Evolutionary conservation across 2,888 invertebrate genomes (phyloP).

Genomic region (Lasioglossum lativentre): DNA sequence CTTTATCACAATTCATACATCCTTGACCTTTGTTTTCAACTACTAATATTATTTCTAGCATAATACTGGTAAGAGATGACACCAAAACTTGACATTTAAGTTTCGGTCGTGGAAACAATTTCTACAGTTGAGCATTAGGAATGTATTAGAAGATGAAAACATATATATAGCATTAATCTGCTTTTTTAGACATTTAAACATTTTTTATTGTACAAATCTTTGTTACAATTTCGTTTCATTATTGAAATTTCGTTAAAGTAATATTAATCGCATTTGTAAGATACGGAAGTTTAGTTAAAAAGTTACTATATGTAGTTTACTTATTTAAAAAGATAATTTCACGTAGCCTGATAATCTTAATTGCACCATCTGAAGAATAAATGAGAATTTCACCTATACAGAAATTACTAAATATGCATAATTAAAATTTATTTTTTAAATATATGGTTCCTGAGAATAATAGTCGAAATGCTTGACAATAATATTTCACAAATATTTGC

Average conservation of each 20-base stretch:
- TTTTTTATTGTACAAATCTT: too few relatives aligned
- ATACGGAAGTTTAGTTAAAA: neutral
- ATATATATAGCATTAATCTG: neutral
- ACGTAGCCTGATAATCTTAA: too few relatives aligned
- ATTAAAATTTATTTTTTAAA: too few relatives aligned
- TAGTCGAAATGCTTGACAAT: too few relatives aligned
- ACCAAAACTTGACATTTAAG: neutral
- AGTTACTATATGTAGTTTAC: neutral
- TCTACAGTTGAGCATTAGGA: neutral
- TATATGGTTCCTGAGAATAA: too few relatives aligned
- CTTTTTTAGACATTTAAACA: too few relatives aligned
- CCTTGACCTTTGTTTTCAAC: neutral
- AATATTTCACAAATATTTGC: too few relatives aligned
- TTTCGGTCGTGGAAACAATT: neutral
- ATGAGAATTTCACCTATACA: too few relatives aligned
- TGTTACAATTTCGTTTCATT: too few relatives aligned
- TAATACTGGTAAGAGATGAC: neutral
- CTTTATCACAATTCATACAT: neutral
- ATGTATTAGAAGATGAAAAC: neutral
- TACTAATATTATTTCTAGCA: neutral
- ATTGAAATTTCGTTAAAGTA: too few relatives aligned
- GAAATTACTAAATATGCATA: too few relatives aligned
- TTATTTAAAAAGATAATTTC: neutral
- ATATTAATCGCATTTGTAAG: neutral
- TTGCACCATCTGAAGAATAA: too few relatives aligned